phyloP scores from a whole-genome alignment of 2,888 invertebrate species.

The Subacronicta megacephala region DNA sequence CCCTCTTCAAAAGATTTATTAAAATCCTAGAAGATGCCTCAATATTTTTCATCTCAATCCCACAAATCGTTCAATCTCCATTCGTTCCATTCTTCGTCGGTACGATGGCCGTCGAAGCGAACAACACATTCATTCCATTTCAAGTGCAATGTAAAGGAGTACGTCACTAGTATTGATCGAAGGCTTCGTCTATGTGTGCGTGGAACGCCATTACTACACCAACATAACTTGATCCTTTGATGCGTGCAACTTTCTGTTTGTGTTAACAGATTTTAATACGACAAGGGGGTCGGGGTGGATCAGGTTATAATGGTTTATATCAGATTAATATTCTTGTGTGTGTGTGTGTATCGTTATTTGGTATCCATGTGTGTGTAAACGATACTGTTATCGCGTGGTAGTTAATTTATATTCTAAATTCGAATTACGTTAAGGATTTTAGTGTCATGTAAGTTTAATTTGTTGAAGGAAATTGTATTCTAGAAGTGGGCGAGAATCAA shows the following conservation, averaged over 20 bases:
- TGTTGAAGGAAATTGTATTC: neutral
- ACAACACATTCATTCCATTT: conserved; percentile 50
- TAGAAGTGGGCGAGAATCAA: neutral
- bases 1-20: conserved; percentile 13
- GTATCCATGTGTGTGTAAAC: conserved; percentile 11
- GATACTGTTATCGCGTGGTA: conserved; percentile 18
- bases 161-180: conserved; percentile 60
- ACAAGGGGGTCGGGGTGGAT: conserved; percentile 9
- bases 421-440: conserved; percentile 12
- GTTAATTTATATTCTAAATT: conserved; percentile 27
- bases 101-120: conserved; percentile 44
- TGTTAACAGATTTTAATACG: conserved; percentile 31
- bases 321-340: conserved; percentile 11
- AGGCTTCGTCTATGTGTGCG: conserved; percentile 51
- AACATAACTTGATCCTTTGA: conserved; percentile 34
- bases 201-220: conserved; percentile 28
- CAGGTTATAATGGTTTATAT: conserved; percentile 23
- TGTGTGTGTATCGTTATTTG: conserved; percentile 8
- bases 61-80: conserved; percentile 43
- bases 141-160: conserved; percentile 44
- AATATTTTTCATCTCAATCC: conserved; percentile 41
- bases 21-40: conserved; percentile 29
- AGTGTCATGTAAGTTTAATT: neutral
- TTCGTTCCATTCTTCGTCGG: conserved; percentile 31
- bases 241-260: conserved; percentile 25